Evolutionary conservation across 2,113 vertebrate species (phyloP).

Genomic region (Eurystomus gularis): DNA sequence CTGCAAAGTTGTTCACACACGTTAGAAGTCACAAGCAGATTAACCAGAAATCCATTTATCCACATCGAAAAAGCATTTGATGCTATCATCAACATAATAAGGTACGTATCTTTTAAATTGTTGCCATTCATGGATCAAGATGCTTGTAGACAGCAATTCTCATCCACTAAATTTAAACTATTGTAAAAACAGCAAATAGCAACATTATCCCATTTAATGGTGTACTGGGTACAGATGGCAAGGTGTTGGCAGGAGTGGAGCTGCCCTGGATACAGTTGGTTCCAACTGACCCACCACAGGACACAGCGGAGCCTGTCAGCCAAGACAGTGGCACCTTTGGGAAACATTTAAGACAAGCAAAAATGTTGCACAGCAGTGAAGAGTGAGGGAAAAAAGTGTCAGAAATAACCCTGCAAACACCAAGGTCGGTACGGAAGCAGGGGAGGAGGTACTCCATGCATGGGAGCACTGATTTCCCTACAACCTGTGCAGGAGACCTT

Average conservation of each 20-base stretch:
- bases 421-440: not conserved
- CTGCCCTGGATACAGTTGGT: not conserved
- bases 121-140: not conserved
- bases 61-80: not conserved
- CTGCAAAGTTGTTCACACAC: conserved; percentile 54
- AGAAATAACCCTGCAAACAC: not conserved
- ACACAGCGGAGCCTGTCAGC: not conserved
- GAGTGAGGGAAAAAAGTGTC: not conserved
- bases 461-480: not conserved
- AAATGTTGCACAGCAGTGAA: not conserved
- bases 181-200: not conserved
- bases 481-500: not conserved
- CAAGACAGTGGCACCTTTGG: not conserved
- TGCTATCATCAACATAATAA: not conserved
- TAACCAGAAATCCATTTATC: not conserved
- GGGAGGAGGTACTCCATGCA: not conserved
- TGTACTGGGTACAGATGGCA: not conserved
- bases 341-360: not conserved
- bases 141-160: not conserved
- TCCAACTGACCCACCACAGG: not conserved
- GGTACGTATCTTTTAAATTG: fast-evolving
- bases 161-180: not conserved
- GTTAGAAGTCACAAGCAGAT: not conserved
- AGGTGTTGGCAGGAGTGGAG: not conserved
- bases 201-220: not conserved